Evolutionary conservation across 2,113 vertebrate species (phyloP), one percentile per base, ranked within the genome.

Genomic region (Aptenodytes patagonicus): DNA sequence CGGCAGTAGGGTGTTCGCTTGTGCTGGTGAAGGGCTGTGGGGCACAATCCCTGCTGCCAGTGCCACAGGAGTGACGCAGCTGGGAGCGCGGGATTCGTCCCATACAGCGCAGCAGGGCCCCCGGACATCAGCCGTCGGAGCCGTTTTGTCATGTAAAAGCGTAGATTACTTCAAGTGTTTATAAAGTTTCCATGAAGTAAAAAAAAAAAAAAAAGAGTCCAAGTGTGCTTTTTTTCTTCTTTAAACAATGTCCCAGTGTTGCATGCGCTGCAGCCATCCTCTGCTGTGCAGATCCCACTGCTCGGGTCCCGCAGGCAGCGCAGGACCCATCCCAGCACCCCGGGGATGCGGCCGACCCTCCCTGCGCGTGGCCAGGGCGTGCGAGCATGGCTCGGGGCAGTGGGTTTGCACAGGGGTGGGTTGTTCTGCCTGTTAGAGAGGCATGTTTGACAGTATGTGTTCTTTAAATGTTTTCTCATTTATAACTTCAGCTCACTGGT

Each of bases 151-250:
- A 7, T 46, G 80, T 92, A 79, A 69, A 84, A 70, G 80, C 10
- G 2, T 88, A 93, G 73, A 8, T 92, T 81, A 51, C 46, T 79
- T 54, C 47, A 32, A 81, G 61, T 89, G 89, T 83, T 92, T 93
- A 93, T 96, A 81, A 95, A 89, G 65, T 96, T 93, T 64, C 87
- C 52, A 55, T 64, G 84, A 93, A 86, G 70, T 96, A 34, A 93
- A 84, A 51, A 47, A 42, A 42, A 42, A 84, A 51, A 58, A 25
- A 17, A 7, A 51, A 8, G 32, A 16, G 7, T 49, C 34, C 21
- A 2, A 0, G 19, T 5, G 34, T 89, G 80, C 28, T 32, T 93
- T 58, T 32, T 51, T 80, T 13, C 17, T 32, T 16, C 73, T 26
- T 22, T 6, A 13, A 34, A 4, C 55, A 0, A 0, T 2, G 19